Conservation (phyloP, 2,797 vertebrate genomes). For the Microctenopoma steveboyesi region DNA sequence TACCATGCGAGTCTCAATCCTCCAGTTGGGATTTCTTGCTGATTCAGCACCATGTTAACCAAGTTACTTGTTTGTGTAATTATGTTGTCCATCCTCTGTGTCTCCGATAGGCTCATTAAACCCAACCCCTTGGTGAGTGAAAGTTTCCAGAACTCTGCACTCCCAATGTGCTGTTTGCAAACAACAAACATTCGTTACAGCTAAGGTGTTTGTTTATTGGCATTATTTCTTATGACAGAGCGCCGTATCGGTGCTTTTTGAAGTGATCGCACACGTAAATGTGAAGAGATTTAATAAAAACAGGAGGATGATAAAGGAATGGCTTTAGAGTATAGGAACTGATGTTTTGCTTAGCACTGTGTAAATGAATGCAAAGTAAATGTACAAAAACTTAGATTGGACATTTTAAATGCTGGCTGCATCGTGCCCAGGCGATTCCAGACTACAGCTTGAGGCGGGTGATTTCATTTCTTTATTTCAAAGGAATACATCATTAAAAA, state of each 20-base stretch:
- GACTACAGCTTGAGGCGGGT: slow-evolving; percentile 54
- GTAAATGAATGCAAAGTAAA: slow-evolving; percentile 62
- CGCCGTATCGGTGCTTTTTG: slow-evolving; percentile 20
- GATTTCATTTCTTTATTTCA: slow-evolving; percentile 75
- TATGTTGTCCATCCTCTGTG: slow-evolving; percentile 39
- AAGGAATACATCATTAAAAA: slow-evolving; percentile 74
- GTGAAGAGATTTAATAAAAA: slow-evolving; percentile 22
- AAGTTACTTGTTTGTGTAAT: slow-evolving; percentile 58
- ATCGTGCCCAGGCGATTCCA: slow-evolving; percentile 47
- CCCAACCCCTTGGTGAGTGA: slow-evolving; percentile 14
- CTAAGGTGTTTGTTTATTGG: slow-evolving; percentile 27
- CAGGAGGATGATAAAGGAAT: slow-evolving; percentile 37
- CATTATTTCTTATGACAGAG: slow-evolving; percentile 22
- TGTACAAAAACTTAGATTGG: slow-evolving; percentile 47
- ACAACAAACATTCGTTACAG: slow-evolving; percentile 33
- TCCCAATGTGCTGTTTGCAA: slow-evolving; percentile 4
- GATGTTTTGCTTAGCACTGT: slow-evolving; percentile 42
- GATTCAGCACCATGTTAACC: slow-evolving; percentile 56
- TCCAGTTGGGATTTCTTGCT: slow-evolving; percentile 33
- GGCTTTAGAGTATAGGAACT: slow-evolving; percentile 29
- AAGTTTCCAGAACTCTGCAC: slow-evolving; percentile 25
- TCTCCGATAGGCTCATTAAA: slow-evolving; percentile 50
- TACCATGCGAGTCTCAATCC: slow-evolving; percentile 26
- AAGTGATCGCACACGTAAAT: slow-evolving; percentile 17
- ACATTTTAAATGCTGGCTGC: slow-evolving; percentile 66